Conservation (phyloP, 1,140 invertebrate species). For the Cyclargus thomasi region DNA sequence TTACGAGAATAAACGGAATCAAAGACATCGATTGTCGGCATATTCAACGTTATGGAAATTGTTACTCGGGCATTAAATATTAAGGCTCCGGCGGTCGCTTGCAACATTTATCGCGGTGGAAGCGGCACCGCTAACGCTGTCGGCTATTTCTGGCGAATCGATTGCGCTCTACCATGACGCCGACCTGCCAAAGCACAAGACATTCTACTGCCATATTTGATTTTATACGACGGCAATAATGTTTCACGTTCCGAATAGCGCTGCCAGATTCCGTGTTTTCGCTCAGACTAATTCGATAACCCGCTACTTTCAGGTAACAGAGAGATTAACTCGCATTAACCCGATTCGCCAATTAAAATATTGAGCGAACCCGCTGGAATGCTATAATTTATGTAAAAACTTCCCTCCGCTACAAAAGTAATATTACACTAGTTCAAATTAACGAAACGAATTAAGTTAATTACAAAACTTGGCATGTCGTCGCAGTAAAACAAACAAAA, state of each 20-base stretch:
- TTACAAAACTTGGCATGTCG: conserved; percentile 28
- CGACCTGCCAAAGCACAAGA: conserved; percentile 18
- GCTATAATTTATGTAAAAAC: background rate
- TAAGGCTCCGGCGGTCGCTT: conserved; percentile 43
- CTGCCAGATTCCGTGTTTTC: background rate
- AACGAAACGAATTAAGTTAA: conserved; percentile 29
- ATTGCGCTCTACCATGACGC: conserved; percentile 31
- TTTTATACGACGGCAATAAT: background rate
- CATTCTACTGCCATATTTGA: background rate
- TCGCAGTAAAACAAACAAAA: conserved; percentile 40
- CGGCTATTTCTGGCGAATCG: conserved; percentile 59
- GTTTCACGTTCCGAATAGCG: background rate
- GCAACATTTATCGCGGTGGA: conserved; percentile 50
- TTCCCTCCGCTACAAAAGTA: conserved; percentile 3
- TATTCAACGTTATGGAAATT: conserved; percentile 52
- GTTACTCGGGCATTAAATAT: conserved; percentile 64
- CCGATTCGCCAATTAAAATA: conserved; percentile 3
- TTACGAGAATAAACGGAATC: conserved; percentile 17
- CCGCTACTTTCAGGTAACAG: background rate
- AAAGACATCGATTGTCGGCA: conserved; percentile 35
- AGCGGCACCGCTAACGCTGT: conserved; percentile 35
- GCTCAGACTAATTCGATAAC: background rate
- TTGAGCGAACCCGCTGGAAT: background rate
- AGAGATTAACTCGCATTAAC: background rate
- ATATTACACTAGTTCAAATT: conserved; percentile 25